Evolutionary conservation across 2,888 invertebrate species (phyloP).

Genomic region (Rotaria sp.): DNA sequence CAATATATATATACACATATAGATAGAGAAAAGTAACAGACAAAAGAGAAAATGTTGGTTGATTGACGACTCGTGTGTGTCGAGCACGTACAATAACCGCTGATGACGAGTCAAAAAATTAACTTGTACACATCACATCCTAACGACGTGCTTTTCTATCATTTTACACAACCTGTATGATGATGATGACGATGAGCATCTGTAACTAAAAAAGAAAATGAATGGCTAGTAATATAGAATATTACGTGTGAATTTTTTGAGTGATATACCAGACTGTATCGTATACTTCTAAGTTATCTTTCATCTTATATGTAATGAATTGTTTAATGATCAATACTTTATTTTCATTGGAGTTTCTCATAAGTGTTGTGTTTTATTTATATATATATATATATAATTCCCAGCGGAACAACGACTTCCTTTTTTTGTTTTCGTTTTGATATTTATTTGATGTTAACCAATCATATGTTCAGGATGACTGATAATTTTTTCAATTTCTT

Average conservation of each 20-base stretch:
- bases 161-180: background rate
- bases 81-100: background rate
- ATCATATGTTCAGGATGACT: conserved; percentile 1
- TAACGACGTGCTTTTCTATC: conserved; percentile 8
- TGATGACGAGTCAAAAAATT: conserved; percentile 21
- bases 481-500: conserved; percentile 12
- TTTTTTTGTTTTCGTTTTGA: background rate
- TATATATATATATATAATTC: background rate
- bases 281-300: background rate
- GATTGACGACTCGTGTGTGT: conserved; percentile 22
- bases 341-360: background rate
- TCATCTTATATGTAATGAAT: background rate
- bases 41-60: background rate
- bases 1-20: background rate
- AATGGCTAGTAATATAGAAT: background rate
- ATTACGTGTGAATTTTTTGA: background rate
- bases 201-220: background rate
- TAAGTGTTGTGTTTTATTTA: background rate
- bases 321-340: background rate
- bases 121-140: conserved; percentile 19
- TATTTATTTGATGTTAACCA: conserved; percentile 12
- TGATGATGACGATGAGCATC: background rate
- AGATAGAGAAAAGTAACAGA: background rate
- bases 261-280: conserved; percentile 4
- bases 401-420: conserved; percentile 1